phyloP scores from a whole-genome alignment of 1,140 invertebrate species.

The Drosophila bocqueti region DNA sequence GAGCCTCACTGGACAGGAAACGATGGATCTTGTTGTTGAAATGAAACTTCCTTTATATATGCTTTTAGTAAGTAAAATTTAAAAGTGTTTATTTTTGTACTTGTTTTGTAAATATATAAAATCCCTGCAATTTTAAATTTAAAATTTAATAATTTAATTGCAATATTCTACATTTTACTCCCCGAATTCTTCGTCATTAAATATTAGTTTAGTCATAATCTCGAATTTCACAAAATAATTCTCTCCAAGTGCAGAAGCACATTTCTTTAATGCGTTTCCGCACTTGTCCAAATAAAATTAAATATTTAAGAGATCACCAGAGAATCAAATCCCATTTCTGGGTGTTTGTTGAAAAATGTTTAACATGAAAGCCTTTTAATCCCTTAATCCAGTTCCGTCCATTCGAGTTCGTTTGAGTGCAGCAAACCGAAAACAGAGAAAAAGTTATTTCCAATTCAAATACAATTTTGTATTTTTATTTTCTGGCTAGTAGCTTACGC shows the following conservation, averaged over 20 bases:
- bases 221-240: not conserved
- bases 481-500: not conserved
- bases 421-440: conserved; percentile 9
- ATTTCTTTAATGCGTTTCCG: not conserved
- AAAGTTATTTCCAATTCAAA: conserved; percentile 23
- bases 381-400: conserved; percentile 32
- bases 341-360: conserved; percentile 4
- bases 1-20: not conserved
- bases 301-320: conserved; percentile 12
- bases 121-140: not conserved
- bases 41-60: not conserved
- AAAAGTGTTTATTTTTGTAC: not conserved
- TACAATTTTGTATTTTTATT: conserved; percentile 3
- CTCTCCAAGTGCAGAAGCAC: not conserved
- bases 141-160: not conserved
- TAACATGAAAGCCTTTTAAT: conserved; percentile 18
- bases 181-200: not conserved
- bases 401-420: conserved; percentile 15
- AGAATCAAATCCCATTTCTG: conserved; percentile 1
- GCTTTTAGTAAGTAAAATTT: not conserved
- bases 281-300: conserved; percentile 16
- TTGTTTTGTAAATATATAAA: not conserved
- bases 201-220: not conserved
- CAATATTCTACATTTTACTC: not conserved
- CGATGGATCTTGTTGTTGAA: not conserved